Evolutionary conservation across 2,888 invertebrate genomes (phyloP).

Genomic region (Cosmia pyralina): DNA sequence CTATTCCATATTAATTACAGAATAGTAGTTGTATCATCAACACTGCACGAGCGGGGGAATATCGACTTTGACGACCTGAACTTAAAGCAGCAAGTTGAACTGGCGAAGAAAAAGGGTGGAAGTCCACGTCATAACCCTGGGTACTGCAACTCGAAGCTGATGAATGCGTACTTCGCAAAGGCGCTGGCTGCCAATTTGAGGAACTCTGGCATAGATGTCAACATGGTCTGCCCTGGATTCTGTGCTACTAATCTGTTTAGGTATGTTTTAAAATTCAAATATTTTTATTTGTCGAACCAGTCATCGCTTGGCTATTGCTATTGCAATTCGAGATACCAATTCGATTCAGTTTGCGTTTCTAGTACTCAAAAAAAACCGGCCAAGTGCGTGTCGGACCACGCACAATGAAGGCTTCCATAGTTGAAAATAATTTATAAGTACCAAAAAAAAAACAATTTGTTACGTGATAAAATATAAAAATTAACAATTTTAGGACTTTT

Average conservation of each 20-base stretch:
- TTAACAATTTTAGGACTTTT: no score
- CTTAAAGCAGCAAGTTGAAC: conserved; percentile 86
- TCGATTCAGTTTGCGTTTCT: no score
- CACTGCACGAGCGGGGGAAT: conserved; percentile 92
- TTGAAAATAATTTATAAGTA: no score
- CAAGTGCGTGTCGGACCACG: no score
- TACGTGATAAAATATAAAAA: no score
- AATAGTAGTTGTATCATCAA: conserved; percentile 93
- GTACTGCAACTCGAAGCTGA: conserved; percentile 94
- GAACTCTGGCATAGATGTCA: conserved; percentile 91
- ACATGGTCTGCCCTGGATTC: conserved; percentile 94
- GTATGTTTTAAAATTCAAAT: conserved; percentile 72
- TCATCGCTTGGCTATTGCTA: no score
- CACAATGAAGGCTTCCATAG: no score
- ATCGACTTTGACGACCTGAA: conserved; percentile 93
- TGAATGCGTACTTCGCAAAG: conserved; percentile 93
- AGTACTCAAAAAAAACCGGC: no score
- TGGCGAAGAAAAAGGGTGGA: conserved; percentile 77
- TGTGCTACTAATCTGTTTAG: conserved; percentile 94
- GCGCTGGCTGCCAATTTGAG: conserved; percentile 91
- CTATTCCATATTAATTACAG: conserved; percentile 79
- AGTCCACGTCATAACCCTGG: conserved; percentile 87
- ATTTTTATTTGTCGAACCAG: not conserved
- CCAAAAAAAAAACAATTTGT: no score
- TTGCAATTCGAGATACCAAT: no score